Evolutionary conservation across 2,888 invertebrate species (phyloP), one percentile per base, ranked within the genome.

Genomic region (Rhimphoctona megacephalus): DNA sequence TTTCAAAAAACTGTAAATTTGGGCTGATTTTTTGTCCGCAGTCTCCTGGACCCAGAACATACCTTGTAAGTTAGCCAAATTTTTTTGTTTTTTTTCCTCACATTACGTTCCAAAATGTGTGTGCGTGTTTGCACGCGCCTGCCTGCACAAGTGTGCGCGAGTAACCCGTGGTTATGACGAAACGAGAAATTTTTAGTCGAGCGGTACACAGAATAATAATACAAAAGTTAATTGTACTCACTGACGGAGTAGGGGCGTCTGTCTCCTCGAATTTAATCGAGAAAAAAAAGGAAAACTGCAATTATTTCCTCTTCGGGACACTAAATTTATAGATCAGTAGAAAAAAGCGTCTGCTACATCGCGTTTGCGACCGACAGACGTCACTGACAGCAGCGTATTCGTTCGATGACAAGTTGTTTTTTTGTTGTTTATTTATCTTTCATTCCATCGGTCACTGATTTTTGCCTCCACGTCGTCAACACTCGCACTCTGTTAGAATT

Each of bases 261-360:
- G 30, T 61, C 30, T 30, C 30, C 30, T 17, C 61, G 25, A 49
- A 33, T 25, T 9, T 8, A 17, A 64, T n/a, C 6, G 30, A 66
- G 33, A 67, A 36, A 14, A 36, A 67, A 77, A 43, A 52, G 22
- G 2, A 36, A 46, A 30, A 17, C 7, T 39, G 9, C 9, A 22
- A 61, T 61, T 57, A 61, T 6, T 22, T 77, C 17, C 39, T 39
- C 46, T n/a, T 5, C 5, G 14, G 36, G 66, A 22, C 33, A 52
- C 52, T 36, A 52, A 43, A 14, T 11, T 11, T 2, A n/a, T 33
- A 25, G 52, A 36, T 19, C 30, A 19, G 52, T 22, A 11, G 30
- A 76, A 76, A 66, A 89, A 91, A 90, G 89, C 92, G 92, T 93
- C 93, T 92, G 92, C 92, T 92, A 91, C 88, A 89, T 90, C 86